phyloP scores from a whole-genome alignment of 2,797 vertebrate genomes.

The Orientallactaga sibirica region DNA sequence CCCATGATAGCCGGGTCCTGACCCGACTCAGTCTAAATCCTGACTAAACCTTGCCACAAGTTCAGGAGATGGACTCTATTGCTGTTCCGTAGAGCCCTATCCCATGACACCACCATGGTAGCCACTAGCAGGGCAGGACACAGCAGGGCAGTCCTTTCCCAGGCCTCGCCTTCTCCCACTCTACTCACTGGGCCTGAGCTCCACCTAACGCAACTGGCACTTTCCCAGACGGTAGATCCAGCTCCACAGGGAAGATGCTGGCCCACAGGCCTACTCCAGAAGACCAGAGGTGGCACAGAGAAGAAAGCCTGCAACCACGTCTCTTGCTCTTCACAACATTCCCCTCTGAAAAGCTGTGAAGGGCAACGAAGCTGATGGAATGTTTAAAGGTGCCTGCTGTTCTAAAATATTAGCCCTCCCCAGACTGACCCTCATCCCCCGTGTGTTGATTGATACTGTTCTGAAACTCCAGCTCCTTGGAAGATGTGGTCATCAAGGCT shows the following conservation, averaged over 20 bases:
- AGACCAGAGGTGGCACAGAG: not conserved
- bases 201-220: fast-evolving
- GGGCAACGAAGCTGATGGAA: not conserved
- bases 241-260: not conserved
- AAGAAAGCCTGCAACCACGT: not conserved
- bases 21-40: not conserved
- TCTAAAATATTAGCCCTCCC: no score
- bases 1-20: fast-evolving
- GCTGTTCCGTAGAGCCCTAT: not conserved
- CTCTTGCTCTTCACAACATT: fast-evolving
- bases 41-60: not conserved
- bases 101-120: not conserved
- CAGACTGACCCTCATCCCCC: not conserved
- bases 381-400: no score
- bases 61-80: not conserved
- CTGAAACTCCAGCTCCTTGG: no score
- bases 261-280: no score
- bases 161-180: fast-evolving
- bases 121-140: no score
- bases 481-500: no score
- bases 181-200: no score
- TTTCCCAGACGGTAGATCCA: not conserved
- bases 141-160: not conserved
- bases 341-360: not conserved
- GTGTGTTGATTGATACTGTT: no score